These are phyloP conservation scores for Antheraea yamamai DNA, from an alignment of 2,888 invertebrate genomes.

Conservation along the genomic window DNA sequence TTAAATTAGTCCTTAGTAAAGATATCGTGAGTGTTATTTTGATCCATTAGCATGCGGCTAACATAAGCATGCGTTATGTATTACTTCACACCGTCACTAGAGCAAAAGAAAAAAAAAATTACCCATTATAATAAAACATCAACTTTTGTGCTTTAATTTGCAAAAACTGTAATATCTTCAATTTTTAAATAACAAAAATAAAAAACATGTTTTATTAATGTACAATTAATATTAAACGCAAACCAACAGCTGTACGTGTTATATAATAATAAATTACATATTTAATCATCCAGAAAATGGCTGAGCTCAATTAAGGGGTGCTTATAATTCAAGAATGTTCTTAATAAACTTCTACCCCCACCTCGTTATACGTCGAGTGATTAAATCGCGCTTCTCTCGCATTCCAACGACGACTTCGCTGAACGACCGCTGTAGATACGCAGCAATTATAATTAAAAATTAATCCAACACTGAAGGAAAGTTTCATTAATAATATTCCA, in stretches of 20 bases:
- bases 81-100: no score
- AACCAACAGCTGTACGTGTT: not conserved
- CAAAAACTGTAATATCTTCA: not conserved
- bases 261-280: constrained; percentile 28
- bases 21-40: no score
- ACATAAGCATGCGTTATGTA: no score
- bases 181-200: not conserved
- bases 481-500: constrained; percentile 52
- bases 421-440: constrained; percentile 58
- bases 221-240: not conserved
- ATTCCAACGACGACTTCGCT: constrained; percentile 57
- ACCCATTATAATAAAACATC: not conserved
- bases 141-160: not conserved
- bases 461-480: constrained; percentile 61
- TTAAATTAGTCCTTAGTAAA: no score
- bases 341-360: constrained; percentile 59
- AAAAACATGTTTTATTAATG: not conserved
- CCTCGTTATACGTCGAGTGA: constrained; percentile 71
- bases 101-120: no score
- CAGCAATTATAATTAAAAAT: constrained; percentile 78
- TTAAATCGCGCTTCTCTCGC: constrained; percentile 74
- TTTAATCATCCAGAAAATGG: constrained; percentile 72
- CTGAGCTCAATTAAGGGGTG: constrained; percentile 66
- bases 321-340: constrained; percentile 73
- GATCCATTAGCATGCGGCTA: no score